Evolutionary conservation across 2,797 vertebrate species (phyloP), one percentile per base, ranked within the genome.

Genomic region (Pangasius mekongensis): DNA sequence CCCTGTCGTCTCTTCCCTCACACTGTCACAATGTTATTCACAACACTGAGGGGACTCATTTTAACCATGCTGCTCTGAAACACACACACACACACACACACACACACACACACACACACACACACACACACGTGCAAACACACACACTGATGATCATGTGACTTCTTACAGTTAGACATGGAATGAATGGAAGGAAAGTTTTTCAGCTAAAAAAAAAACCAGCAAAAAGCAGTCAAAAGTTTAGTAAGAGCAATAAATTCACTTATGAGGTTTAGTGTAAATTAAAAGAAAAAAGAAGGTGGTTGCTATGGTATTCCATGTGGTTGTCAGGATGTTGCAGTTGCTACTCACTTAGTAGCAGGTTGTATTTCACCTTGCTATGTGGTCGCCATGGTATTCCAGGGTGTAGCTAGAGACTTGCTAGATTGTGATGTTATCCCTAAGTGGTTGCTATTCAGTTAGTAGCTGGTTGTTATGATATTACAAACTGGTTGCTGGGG

Each of bases 1-100:
- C n/a, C n/a, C 86, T 16, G 56, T 36, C 5, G 33, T 90, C 91
- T 81, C 49, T 54, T 30, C 85, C 86, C 83, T 86, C 58, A 49
- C 83, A 52, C 62, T 2, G 49, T 88, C 89, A 87, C 88, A 87
- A 58, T 22, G 71, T 80, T 82, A 2, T 56, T 84, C 74, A 66
- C 85, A 58, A 81, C 82, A 76, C 85, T 27, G 89, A 80, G 69
- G 87, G 83, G 71, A 87, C 54, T 49, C 30, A 4, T 39, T 81
- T 87, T 78, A 90, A 84, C 62, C 62, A 43, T 30, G 22, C 47
- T 60, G 86, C 69, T 60, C 84, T 87, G 74, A 86, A 33, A 24
- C 22, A 49, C 87, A 16, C 67, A 39, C 39, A 43, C 39, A 43
- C 43, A 43, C 43, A 43, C 43, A 43, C 43, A 43, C 43, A 43